Conservation (phyloP, 30 jellyfish, hydroid and myxozoan genomes). For the Hydra vulgaris region DNA sequence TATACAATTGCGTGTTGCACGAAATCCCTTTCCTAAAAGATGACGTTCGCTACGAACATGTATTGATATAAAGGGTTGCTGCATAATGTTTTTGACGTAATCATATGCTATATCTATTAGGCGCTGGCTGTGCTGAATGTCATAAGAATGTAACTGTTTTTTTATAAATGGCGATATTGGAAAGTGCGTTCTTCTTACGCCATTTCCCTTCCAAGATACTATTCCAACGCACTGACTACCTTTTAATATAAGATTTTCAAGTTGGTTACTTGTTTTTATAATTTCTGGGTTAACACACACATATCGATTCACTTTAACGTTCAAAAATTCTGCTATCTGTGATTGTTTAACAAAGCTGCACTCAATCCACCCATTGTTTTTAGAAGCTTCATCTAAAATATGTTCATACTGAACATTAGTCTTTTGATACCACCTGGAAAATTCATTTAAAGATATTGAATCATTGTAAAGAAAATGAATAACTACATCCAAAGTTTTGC, state of each 20-base stretch:
- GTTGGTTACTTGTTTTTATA: constrained; percentile 44
- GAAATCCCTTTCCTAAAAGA: constrained; percentile 40
- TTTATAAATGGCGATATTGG: constrained; percentile 39
- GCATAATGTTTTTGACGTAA: constrained; percentile 24
- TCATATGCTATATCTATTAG: constrained; percentile 49
- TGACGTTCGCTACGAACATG: constrained; percentile 86
- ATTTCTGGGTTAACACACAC: constrained; percentile 85
- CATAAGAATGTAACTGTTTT: constrained; percentile 55
- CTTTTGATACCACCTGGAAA: constrained; percentile 56
- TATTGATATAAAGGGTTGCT: constrained; percentile 63
- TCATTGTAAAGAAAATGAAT: constrained; percentile 66
- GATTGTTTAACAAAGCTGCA: constrained; percentile 51
- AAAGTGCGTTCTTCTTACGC: constrained; percentile 71
- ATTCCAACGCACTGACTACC: constrained; percentile 62
- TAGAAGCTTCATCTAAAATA: neutral
- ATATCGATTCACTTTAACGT: constrained; percentile 38
- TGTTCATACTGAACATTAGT: neutral
- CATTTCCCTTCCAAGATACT: constrained; percentile 81
- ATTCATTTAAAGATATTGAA: constrained; percentile 28
- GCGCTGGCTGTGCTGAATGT: constrained; percentile 39
- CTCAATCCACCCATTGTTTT: constrained; percentile 37
- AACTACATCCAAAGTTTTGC: constrained; percentile 48
- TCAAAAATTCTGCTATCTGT: constrained; percentile 45
- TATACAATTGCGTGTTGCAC: constrained; percentile 41
- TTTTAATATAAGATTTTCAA: constrained; percentile 52